These are phyloP conservation scores for Thecocarcelia acutangulata DNA, from an alignment of 2,888 invertebrate genomes.

Conservation along the genomic window DNA sequence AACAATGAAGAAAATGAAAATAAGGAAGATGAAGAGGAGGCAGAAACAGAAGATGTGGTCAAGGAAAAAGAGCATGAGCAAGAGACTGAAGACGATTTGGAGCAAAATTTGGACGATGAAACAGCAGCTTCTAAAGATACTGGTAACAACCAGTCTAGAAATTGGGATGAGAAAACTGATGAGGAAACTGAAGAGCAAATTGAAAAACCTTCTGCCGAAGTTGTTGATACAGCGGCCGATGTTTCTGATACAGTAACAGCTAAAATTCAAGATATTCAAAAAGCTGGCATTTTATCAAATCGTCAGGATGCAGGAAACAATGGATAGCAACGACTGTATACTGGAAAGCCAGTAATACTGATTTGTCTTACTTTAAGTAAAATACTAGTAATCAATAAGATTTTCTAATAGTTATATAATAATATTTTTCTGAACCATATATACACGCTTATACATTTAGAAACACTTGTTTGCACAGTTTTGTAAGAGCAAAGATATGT, in stretches of 20 bases:
- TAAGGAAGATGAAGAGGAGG: background rate
- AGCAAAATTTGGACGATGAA: background rate
- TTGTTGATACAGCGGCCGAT: background rate
- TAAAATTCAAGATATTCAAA: constrained; percentile 31
- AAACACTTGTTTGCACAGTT: constrained; percentile 15
- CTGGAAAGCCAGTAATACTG: background rate
- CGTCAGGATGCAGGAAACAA: background rate
- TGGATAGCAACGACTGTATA: constrained; percentile 52
- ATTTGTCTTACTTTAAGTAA: constrained; percentile 21
- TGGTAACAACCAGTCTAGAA: constrained; percentile 23
- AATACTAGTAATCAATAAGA: constrained; percentile 43
- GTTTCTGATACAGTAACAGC: background rate
- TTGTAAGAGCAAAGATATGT: background rate
- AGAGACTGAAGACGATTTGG: background rate
- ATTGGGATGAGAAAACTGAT: background rate
- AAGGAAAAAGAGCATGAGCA: background rate
- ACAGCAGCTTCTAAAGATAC: background rate
- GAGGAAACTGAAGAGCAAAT: constrained; percentile 25
- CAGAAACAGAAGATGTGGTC: background rate
- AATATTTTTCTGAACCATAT: background rate
- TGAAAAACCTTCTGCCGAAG: constrained; percentile 42
- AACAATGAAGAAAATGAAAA: background rate
- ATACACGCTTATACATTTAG: background rate
- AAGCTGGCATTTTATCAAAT: constrained; percentile 38
- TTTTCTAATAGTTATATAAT: constrained; percentile 28